phyloP scores from a whole-genome alignment of 1,140 invertebrate species.

The Solenopsis invicta region DNA sequence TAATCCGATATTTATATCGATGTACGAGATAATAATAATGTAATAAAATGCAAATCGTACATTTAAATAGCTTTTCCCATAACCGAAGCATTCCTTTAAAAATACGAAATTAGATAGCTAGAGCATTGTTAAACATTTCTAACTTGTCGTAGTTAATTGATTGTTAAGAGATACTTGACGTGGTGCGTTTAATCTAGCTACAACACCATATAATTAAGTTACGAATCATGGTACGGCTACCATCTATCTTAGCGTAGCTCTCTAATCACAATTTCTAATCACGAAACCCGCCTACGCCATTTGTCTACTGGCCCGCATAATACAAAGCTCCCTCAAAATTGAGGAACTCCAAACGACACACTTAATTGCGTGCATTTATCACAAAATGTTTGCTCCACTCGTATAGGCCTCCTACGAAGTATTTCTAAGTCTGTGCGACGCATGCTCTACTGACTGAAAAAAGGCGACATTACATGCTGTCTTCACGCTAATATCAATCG shows the following conservation, averaged over 20 bases:
- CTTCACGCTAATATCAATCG: conserved; percentile 51
- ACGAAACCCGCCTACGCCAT: conserved; percentile 39
- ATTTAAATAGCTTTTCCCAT: not conserved
- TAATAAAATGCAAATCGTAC: not conserved
- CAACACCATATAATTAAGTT: conserved; percentile 9
- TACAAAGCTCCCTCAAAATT: conserved; percentile 48
- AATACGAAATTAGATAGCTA: not conserved
- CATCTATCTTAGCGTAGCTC: conserved; percentile 33
- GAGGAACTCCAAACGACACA: conserved; percentile 42
- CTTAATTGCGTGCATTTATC: conserved; percentile 54
- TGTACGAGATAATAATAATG: not conserved
- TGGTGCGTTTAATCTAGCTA: not conserved
- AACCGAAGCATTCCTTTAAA: not conserved
- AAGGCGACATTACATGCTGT: conserved; percentile 53
- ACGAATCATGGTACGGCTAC: conserved; percentile 18
- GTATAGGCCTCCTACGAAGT: conserved; percentile 42
- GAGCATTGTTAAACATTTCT: not conserved
- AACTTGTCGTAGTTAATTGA: not conserved
- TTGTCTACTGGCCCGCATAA: conserved; percentile 31
- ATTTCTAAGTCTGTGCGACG: conserved; percentile 52
- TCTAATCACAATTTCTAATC: conserved; percentile 35
- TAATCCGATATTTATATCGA: not conserved
- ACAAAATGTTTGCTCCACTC: conserved; percentile 41
- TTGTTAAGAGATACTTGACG: not conserved
- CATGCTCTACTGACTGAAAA: conserved; percentile 54